phyloP scores from a whole-genome alignment of 2,113 vertebrate genomes.

The Oreocharis arfaki region DNA sequence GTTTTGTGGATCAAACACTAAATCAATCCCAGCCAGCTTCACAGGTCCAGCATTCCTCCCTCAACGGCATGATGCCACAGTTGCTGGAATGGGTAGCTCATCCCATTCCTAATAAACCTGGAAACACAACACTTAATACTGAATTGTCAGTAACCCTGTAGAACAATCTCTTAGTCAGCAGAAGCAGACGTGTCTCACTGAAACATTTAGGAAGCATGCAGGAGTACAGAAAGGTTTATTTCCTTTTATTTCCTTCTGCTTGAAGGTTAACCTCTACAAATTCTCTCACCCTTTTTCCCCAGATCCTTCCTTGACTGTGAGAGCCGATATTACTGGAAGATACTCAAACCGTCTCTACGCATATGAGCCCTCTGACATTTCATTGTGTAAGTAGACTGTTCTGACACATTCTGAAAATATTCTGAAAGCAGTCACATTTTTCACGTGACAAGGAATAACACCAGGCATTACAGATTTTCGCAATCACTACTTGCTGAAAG shows the following conservation, averaged over 20 bases:
- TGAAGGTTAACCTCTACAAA: background rate
- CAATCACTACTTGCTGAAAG: background rate
- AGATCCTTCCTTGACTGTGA: slow-evolving; percentile 95
- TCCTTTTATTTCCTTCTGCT: background rate
- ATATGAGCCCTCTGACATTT: slow-evolving; percentile 84
- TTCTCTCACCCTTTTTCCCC: background rate
- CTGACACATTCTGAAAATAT: background rate
- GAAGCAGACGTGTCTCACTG: background rate
- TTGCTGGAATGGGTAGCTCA: background rate
- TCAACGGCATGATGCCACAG: background rate
- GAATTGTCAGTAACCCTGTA: background rate
- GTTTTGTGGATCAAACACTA: background rate
- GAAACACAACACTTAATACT: background rate
- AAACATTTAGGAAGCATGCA: background rate
- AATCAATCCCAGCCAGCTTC: background rate
- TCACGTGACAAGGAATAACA: rapidly evolving
- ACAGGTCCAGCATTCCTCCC: background rate
- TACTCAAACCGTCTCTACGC: slow-evolving; percentile 92
- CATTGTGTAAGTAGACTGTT: slow-evolving; percentile 78
- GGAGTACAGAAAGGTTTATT: background rate
- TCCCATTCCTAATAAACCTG: background rate
- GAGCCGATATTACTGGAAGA: slow-evolving; percentile 89
- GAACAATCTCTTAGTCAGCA: background rate
- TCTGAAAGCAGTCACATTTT: background rate
- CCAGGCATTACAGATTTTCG: background rate